Evolutionary conservation across 2,888 invertebrate species (phyloP), one percentile per base, ranked within the genome.

Genomic region (Erebia palarica): DNA sequence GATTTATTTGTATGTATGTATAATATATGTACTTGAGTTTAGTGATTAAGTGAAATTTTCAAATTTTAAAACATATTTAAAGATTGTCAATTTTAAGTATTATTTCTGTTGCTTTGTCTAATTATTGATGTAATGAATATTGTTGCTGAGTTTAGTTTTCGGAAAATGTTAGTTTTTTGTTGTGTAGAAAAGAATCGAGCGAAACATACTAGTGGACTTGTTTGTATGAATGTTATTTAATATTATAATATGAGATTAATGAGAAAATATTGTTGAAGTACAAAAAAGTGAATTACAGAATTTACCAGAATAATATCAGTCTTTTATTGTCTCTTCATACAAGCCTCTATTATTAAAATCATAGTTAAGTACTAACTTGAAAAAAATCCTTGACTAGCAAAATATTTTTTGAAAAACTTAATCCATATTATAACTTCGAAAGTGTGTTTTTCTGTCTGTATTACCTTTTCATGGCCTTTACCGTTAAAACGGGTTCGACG

Each of bases 221-320:
- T 81, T 82, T 75, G 85, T 84, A 84, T 85, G 91, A 86, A 84
- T 84, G 89, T 84, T 88, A 89, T 89, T 88, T 88, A 89, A 88
- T 87, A 86, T 84, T 87, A 86, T 71, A 72, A 69, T 88, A 87
- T 87, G 92, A 90, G 90, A 91, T 91, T 90, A 88, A 81, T 21
- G 77, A 77, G 78, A 78, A 82, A 76, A 85, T 75, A 78, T 77
- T 88, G 86, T 90, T 88, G 86, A 90, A 92, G 91, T 92, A 92
- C 92, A 92, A 92, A 87, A 21, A 42, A 85, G 85, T 87, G 81
- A 88, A 90, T 85, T 86, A 88, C 82, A 86, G 81, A 88, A 88
- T 88, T 88, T 89, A 88, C 83, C 82, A 86, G 80, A 86, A 81
- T 80, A 81, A 58, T 63, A 91, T 85, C 85, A 73, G 87, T 79